Evolutionary conservation across 2,797 vertebrate genomes (phyloP).

Genomic region (Cheirogaleus major): DNA sequence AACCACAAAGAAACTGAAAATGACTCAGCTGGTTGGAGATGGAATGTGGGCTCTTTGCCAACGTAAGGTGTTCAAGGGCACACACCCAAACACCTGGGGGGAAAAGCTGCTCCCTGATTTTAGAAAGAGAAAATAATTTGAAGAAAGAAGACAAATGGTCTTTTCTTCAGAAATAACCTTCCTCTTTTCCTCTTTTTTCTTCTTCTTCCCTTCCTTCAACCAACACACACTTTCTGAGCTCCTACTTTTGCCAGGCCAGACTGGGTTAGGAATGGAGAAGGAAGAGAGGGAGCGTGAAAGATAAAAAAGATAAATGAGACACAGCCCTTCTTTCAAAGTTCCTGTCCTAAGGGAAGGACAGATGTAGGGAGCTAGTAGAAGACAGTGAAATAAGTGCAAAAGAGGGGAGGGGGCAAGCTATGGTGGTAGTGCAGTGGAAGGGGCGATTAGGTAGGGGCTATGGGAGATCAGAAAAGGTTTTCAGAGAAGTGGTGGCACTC

Average conservation of each 20-base stretch:
- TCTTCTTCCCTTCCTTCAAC: not conserved
- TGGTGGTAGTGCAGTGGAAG: not conserved
- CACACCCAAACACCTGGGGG: not conserved
- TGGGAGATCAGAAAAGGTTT: not conserved
- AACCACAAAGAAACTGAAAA: constrained; percentile 18
- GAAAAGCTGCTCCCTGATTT: not conserved
- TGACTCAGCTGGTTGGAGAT: constrained; percentile 16
- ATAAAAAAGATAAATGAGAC: not conserved
- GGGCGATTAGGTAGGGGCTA: not conserved
- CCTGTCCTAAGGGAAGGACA: not conserved
- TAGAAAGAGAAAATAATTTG: not conserved
- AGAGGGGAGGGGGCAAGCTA: not conserved
- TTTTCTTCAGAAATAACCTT: constrained; percentile 9
- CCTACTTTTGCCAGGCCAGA: not conserved
- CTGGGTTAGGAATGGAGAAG: not conserved
- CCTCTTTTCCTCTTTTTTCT: not conserved
- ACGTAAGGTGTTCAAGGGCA: constrained; percentile 14
- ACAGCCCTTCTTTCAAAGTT: not conserved
- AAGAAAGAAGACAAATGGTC: not conserved
- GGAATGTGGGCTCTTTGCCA: constrained; percentile 58
- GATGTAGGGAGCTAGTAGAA: not conserved
- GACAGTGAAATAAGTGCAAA: not conserved
- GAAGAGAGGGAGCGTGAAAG: not conserved
- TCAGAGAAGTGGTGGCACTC: not conserved
- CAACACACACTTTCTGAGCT: not conserved